Base-by-base conservation (phyloP, 1,140 invertebrate species). In the Ephestia elutella region DNA sequence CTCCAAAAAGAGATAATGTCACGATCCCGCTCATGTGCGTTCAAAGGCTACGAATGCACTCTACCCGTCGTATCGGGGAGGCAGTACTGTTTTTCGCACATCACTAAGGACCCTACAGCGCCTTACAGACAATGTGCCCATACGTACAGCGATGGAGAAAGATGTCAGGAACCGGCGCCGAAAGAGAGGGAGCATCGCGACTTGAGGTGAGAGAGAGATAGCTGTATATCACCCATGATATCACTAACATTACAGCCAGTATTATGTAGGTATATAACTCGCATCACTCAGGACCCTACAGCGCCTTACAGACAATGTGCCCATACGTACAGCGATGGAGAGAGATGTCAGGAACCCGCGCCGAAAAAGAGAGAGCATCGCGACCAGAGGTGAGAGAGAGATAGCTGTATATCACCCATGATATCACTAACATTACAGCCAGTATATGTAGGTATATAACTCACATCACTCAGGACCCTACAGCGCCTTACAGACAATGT, bases 301-400 rank as follows among this genome's bases (percentile, higher is more conserved):
- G 89, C 87, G 13, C 89, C 89, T 0, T 90, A 86, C 66, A 71
- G 70, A 25, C 80, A 82, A 54, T 90, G 89, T 56, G 62, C 66
- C 0, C 81, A 87, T 56, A 65, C 77, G 0, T 70, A 64, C 55
- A 2, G 48, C 49, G 65, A 69, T 38, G 66, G 79, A 8, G 60
- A 73, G 11, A 62, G 81, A 15, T 90, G 87, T 56, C 50, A 54
- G 5, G 32, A 73, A 21, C 84, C 86, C 0, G 83, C 86, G 0
- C 85, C 84, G 0, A 56, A 59, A 13, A 73, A 77, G 8, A 53
- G 56, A 0, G 67, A 70, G 11, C 64, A 68, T 48, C 50, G 70
- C 15, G 82, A 84, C 5, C 73, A 71, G 1, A 75, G 80, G 84
- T 84, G 20, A 70, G 75, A 21, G 8, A 44, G 13, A 44, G n/a